Evolutionary conservation across 2,888 invertebrate genomes (phyloP).

Genomic region (Tenthredo notha): DNA sequence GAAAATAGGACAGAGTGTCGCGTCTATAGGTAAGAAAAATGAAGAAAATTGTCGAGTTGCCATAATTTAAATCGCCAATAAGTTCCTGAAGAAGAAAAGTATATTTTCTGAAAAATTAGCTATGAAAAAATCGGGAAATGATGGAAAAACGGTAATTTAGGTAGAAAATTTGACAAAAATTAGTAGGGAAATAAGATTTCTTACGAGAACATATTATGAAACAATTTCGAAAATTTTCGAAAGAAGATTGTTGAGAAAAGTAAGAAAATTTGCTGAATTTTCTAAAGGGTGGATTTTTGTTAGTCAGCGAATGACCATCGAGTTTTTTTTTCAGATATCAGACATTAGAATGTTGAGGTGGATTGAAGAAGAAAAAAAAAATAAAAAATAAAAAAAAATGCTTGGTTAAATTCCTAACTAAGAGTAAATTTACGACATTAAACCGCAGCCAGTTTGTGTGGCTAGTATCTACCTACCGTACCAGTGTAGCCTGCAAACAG

Average conservation of each 20-base stretch:
- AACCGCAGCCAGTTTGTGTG: constrained; percentile 43
- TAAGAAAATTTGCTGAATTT: no score
- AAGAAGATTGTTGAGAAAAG: no score
- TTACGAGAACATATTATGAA: no score
- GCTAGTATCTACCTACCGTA: constrained; percentile 11
- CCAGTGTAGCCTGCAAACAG: constrained; percentile 21
- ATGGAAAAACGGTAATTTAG: not conserved
- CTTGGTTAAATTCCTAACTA: constrained; percentile 26
- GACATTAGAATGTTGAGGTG: not conserved
- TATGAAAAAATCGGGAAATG: not conserved
- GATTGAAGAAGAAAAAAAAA: not conserved
- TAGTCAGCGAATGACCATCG: not conserved
- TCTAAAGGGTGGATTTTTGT: not conserved
- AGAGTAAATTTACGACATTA: constrained; percentile 44
- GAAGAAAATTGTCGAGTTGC: not conserved
- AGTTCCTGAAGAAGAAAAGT: not conserved
- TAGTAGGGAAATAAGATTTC: no score
- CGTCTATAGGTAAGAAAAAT: not conserved
- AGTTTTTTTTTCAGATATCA: not conserved
- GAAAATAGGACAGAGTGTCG: not conserved
- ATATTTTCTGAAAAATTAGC: not conserved
- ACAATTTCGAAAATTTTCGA: no score
- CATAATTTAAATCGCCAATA: not conserved
- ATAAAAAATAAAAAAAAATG: no score
- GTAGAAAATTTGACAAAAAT: no score